phyloP scores from a whole-genome alignment of 1,140 invertebrate genomes.

The Caenorhabditis elegans region WBcel235 BX284602.5:13110001-13110500 shows the following conservation, averaged over 20 bases:
- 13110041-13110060: neutral
- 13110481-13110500: too few species aligned
- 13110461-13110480: too few species aligned
- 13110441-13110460: too few species aligned
- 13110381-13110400: too few species aligned
- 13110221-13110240: neutral
- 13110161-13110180: neutral
- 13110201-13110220: neutral
- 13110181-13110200: conserved; percentile 44
- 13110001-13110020: neutral
- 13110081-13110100: conserved; percentile 7
- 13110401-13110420: too few species aligned
- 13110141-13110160: conserved; percentile 39
- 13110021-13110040: too few species aligned
- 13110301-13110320: neutral
- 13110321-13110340: neutral
- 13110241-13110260: conserved; percentile 36
- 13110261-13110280: conserved; percentile 29
- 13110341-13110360: too few species aligned
- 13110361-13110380: too few species aligned
- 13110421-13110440: too few species aligned
- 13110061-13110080: neutral
- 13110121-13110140: neutral
- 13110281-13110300: neutral
- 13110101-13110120: neutral